Evolutionary conservation across 2,797 vertebrate species (phyloP).

Genomic region (Cossypha dichroa): DNA sequence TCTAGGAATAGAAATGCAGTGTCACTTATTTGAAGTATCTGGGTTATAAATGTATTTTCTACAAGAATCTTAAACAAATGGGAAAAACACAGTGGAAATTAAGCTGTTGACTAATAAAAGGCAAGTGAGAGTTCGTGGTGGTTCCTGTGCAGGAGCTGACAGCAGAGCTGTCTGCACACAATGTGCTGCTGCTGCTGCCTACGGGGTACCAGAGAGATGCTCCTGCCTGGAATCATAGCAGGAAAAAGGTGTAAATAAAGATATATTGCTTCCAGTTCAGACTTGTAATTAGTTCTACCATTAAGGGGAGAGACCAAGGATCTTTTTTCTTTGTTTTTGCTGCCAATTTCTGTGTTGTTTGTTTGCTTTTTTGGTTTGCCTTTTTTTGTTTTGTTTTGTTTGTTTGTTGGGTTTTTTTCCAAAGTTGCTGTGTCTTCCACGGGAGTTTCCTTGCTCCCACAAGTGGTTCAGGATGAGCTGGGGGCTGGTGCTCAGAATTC

Average conservation of each 20-base stretch:
- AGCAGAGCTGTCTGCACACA: background rate
- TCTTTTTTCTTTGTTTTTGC: background rate
- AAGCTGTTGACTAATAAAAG: background rate
- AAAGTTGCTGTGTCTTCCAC: background rate
- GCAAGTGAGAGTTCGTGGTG: background rate
- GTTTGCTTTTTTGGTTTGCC: too few relatives aligned
- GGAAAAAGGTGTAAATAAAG: background rate
- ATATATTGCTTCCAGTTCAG: background rate
- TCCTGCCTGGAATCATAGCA: background rate
- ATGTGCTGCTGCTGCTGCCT: background rate
- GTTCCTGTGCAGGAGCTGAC: background rate
- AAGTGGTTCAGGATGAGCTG: background rate
- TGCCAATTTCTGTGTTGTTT: fast-evolving
- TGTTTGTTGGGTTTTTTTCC: background rate
- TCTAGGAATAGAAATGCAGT: background rate
- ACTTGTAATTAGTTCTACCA: background rate
- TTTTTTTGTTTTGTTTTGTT: background rate
- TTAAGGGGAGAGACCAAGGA: background rate
- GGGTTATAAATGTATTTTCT: background rate
- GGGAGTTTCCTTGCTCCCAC: background rate
- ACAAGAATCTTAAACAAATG: background rate
- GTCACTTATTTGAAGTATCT: background rate
- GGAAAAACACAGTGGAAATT: background rate
- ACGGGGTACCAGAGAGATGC: background rate
- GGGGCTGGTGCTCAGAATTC: background rate